Base-by-base conservation (phyloP, 2,797 vertebrate genomes). In the Moxostoma hubbsi region DNA sequence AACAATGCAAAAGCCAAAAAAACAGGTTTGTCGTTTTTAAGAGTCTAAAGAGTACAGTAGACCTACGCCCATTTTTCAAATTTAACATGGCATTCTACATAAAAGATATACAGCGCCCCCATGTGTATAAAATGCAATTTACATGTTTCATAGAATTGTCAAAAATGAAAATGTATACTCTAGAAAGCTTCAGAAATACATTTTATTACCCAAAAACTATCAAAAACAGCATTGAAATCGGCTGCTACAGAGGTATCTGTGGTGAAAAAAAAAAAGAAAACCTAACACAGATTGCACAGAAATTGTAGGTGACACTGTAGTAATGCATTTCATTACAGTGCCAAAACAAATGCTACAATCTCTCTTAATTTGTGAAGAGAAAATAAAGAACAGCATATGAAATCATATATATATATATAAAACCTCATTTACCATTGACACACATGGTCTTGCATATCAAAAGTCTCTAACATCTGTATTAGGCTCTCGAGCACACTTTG, bases 241-340 rank as follows among this genome's bases (percentile, higher is more conserved):
- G 83, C 82, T 85, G 81, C 81, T 82, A 45, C 74, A 85, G 89
- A 91, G 89, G 88, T 89, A 89, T 90, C 86, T 81, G 74, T 87
- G 84, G 88, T 81, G 62, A n/a, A 81, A 85, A 36, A 84, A 72
- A 85, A 61, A 77, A 84, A 72, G 85, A 61, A 77, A 83, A 88
- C 87, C 63, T 88, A 93, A 94, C 89, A 94, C 93, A 93, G 92
- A 89, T 90, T 82, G 88, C 87, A 74, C 81, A 85, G 80, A 85
- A 80, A 85, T 75, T 75, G 86, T 86, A 86, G 85, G 83, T 67
- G 66, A 85, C 81, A 84, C 85, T 73, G 79, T 49, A 74, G 81
- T 58, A 81, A 71, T 59, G 74, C 57, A 63, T 76, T 72, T 70
- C 13, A 45, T 82, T 82, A 73, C 70, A 74, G 65, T 73, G 72